These are phyloP conservation scores for Campaea margaritaria DNA, from an alignment of 2,888 invertebrate species.

Conservation along the genomic window DNA sequence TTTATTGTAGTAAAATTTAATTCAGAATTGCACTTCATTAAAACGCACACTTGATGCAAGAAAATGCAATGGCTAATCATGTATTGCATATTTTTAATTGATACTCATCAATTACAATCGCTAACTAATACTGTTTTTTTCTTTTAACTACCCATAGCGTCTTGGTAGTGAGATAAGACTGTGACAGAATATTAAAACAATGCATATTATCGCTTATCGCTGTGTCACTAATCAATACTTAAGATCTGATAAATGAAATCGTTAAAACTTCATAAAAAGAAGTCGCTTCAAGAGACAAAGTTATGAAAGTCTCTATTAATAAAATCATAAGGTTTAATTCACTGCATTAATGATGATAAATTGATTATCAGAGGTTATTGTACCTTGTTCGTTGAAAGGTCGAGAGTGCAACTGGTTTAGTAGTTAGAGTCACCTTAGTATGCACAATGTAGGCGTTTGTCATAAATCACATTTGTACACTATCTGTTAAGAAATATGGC, in stretches of 20 bases:
- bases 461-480: constrained; percentile 29
- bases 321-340: constrained; percentile 24
- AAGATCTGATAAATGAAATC: not conserved
- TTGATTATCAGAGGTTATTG: constrained; percentile 23
- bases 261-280: not conserved
- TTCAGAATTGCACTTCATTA: not conserved
- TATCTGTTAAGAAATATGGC: constrained; percentile 27
- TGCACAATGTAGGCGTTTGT: constrained; percentile 29
- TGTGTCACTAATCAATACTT: not conserved
- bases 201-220: not conserved
- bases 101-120: not conserved
- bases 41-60: not conserved
- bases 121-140: no score
- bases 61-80: not conserved
- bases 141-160: no score
- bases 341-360: constrained; percentile 16
- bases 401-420: constrained; percentile 36
- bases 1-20: not conserved
- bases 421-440: constrained; percentile 37
- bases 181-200: no score
- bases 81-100: no score
- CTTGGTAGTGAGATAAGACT: no score
- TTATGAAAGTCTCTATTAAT: constrained; percentile 5
- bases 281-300: no score
- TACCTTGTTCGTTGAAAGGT: constrained; percentile 42